These are phyloP conservation scores for Catharus bicknelli DNA, from an alignment of 2,113 vertebrate species.

Conservation along the genomic window DNA sequence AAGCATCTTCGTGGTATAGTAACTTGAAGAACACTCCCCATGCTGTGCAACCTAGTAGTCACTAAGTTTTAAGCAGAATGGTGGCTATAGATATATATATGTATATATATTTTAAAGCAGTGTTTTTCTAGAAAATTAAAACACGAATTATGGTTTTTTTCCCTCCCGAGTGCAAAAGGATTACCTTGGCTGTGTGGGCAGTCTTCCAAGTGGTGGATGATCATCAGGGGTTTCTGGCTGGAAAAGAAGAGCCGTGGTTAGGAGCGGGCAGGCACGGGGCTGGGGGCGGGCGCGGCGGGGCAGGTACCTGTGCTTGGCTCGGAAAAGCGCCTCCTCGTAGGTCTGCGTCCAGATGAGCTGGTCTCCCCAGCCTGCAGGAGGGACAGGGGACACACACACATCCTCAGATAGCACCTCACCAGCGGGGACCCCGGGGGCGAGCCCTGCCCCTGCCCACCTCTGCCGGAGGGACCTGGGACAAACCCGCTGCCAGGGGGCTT, in stretches of 20 bases:
- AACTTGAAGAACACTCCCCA: rapidly evolving
- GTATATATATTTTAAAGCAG: not conserved
- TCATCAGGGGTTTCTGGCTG: constrained; percentile 93
- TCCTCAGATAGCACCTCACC: not conserved
- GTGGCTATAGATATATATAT: too few species aligned
- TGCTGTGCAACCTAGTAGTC: not conserved
- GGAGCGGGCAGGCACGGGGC: rapidly evolving
- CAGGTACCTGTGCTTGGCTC: constrained; percentile 80
- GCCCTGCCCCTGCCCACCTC: not conserved
- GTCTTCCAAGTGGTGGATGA: constrained; percentile 91
- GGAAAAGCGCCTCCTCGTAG: constrained; percentile 90
- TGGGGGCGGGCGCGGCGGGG: rapidly evolving
- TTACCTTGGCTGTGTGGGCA: constrained; percentile 91
- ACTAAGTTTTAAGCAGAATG: not conserved
- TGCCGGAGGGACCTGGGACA: not conserved
- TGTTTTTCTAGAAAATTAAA: not conserved
- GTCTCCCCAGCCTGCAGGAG: constrained; percentile 90
- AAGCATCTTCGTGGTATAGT: rapidly evolving
- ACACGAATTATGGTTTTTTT: rapidly evolving
- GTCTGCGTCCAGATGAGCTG: constrained; percentile 95
- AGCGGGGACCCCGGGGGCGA: rapidly evolving
- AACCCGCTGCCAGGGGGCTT: rapidly evolving
- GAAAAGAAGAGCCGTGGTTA: constrained; percentile 1
- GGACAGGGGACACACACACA: not conserved
- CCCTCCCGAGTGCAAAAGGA: not conserved